Conservation (phyloP, 1,140 invertebrate genomes). For the Hermetia illucens region DNA sequence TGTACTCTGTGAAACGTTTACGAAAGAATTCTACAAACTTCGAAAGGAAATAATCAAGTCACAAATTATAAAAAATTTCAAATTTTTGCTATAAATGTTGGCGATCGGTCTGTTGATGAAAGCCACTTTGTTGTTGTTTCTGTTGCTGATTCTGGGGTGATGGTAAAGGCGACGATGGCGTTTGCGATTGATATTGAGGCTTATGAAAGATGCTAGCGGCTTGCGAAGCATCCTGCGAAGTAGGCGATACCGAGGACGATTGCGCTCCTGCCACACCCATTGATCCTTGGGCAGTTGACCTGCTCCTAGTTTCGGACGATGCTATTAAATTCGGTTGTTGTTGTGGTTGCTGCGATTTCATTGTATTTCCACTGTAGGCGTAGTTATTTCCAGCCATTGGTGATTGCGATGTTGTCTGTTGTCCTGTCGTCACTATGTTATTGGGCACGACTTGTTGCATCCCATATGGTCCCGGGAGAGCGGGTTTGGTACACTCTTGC, state of each 20-base stretch:
- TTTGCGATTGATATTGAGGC: background rate
- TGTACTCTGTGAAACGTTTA: too few relatives aligned
- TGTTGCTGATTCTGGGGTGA: background rate
- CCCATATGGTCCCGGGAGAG: too few relatives aligned
- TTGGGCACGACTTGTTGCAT: too few relatives aligned
- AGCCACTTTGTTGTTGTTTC: background rate
- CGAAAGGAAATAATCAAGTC: background rate
- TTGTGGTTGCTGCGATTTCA: background rate
- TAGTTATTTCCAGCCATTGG: too few relatives aligned
- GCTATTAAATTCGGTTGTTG: background rate
- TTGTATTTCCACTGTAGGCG: too few relatives aligned
- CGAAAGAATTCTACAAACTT: too few relatives aligned
- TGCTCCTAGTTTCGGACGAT: too few relatives aligned
- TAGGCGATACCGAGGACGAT: background rate
- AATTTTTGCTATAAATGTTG: background rate
- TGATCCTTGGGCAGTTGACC: too few relatives aligned
- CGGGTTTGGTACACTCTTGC: slow-evolving; percentile 4
- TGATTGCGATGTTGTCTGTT: too few relatives aligned
- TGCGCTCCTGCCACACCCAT: background rate
- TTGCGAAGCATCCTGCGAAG: background rate
- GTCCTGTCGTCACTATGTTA: too few relatives aligned
- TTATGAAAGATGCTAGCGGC: background rate
- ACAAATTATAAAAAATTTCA: background rate
- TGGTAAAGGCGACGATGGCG: background rate
- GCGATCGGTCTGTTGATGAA: background rate